Percentiles rank a stretch among this genome's conserved stretches.
These are phyloP conservation scores for Labeo rohita DNA, from an alignment of 2,113 vertebrate species.

Conservation along the genomic window DNA sequence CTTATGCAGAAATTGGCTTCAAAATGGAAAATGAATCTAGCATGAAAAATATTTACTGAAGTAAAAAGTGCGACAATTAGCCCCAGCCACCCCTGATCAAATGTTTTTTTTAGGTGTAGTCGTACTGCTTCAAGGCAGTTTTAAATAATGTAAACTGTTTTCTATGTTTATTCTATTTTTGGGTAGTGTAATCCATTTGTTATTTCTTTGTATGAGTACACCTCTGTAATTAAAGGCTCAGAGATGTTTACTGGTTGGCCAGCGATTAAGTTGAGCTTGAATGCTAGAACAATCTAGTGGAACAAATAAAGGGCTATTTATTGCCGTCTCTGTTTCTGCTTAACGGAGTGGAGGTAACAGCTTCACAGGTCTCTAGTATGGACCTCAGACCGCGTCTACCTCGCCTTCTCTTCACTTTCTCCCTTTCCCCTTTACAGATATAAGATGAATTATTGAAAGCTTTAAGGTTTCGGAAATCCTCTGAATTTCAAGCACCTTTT, in stretches of 20 bases:
- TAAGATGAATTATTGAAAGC: slow-evolving; percentile 64
- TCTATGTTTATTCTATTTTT: neutral
- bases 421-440: slow-evolving; percentile 51
- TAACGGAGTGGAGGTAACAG: slow-evolving; percentile 56
- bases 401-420: neutral
- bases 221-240: slow-evolving; percentile 55
- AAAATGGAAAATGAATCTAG: neutral
- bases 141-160: neutral
- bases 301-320: slow-evolving; percentile 55
- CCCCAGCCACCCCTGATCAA: neutral
- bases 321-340: slow-evolving; percentile 54
- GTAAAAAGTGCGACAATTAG: neutral
- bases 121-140: neutral
- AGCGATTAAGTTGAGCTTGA: slow-evolving; percentile 31
- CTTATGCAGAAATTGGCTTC: neutral
- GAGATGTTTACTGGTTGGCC: slow-evolving; percentile 31
- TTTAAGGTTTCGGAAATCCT: slow-evolving; percentile 60
- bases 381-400: slow-evolving; percentile 12
- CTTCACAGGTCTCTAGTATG: slow-evolving; percentile 44
- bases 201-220: slow-evolving; percentile 19
- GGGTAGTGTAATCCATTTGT: slow-evolving; percentile 38
- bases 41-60: neutral
- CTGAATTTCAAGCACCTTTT: slow-evolving; percentile 62
- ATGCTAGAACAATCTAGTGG: slow-evolving; percentile 43
- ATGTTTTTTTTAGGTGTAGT: neutral